Evolutionary conservation across 2,888 invertebrate genomes (phyloP).

Genomic region (Formica aserva): DNA sequence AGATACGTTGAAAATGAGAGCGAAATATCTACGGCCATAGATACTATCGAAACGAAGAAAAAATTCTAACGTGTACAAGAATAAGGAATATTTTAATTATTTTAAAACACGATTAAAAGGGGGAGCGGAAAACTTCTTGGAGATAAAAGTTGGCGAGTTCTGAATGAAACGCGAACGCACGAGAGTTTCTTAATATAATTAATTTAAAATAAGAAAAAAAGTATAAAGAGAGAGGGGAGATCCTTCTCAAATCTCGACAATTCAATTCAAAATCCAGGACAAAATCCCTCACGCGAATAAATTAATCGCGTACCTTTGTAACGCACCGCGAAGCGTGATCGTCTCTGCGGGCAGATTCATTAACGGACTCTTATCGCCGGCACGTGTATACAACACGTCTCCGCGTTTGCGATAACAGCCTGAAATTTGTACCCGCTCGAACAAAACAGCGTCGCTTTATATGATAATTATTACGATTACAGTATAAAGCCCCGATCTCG

Average conservation of each 20-base stretch:
- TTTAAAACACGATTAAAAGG: background rate
- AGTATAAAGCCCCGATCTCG: constrained; percentile 59
- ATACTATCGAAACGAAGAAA: background rate
- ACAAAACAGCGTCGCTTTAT: constrained; percentile 69
- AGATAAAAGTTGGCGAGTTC: background rate
- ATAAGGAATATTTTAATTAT: background rate
- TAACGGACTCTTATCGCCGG: constrained; percentile 20
- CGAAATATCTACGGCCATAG: no score
- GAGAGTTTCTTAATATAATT: background rate
- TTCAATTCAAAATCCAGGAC: background rate
- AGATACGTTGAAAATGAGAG: no score
- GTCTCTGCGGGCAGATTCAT: background rate
- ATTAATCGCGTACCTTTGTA: background rate
- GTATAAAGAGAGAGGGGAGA: background rate
- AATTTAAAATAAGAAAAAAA: background rate
- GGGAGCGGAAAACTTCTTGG: background rate
- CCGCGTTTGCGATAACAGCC: constrained; percentile 38
- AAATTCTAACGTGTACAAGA: background rate
- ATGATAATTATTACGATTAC: constrained; percentile 66
- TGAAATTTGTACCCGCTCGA: constrained; percentile 49
- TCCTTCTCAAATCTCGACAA: background rate
- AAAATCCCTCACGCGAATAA: background rate
- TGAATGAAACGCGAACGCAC: background rate
- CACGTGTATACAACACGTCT: background rate
- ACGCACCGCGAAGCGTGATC: background rate